Percentiles rank a stretch among this genome's conserved stretches.
phyloP scores from a whole-genome alignment of 2,888 invertebrate genomes.

The Strigamia crassipes region DNA sequence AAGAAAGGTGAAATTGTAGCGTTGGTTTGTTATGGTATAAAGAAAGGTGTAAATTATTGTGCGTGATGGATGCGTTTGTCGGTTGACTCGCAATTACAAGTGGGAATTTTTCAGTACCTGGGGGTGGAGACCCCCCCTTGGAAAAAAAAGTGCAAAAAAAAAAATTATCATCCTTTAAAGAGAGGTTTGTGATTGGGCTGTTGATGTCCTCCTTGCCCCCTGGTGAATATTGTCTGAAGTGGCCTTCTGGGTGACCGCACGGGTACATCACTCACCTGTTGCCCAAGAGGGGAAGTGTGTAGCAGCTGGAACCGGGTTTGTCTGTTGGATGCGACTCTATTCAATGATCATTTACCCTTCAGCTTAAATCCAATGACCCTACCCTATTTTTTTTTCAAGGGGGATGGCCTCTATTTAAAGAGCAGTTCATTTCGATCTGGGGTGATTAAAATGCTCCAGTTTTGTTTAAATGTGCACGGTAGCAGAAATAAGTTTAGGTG shows the following conservation, averaged over 20 bases:
- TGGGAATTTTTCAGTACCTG: not conserved
- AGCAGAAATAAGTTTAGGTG: slow-evolving; percentile 14
- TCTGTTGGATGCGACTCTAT: not conserved
- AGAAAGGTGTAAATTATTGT: slow-evolving; percentile 35
- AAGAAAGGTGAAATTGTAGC: slow-evolving; percentile 1
- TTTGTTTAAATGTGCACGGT: slow-evolving; percentile 3
- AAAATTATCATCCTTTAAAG: too few species aligned
- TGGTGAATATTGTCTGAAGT: slow-evolving; percentile 11
- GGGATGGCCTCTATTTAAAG: not conserved
- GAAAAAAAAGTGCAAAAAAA: not conserved
- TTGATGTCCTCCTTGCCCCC: slow-evolving; percentile 27
- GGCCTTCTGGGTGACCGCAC: slow-evolving; percentile 28
- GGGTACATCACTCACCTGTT: slow-evolving; percentile 42
- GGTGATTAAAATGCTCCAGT: slow-evolving; percentile 26
- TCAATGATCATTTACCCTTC: slow-evolving; percentile 21
- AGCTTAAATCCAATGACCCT: slow-evolving; percentile 21
- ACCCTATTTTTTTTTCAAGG: not conserved
- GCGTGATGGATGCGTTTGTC: slow-evolving; percentile 29
- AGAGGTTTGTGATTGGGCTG: not conserved
- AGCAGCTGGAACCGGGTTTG: slow-evolving; percentile 8
- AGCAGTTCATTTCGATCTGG: slow-evolving; percentile 3
- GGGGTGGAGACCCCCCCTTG: not conserved
- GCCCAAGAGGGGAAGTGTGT: not conserved
- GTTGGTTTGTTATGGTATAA: slow-evolving; percentile 3
- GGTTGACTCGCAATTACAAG: slow-evolving; percentile 6